Evolutionary conservation across 2,113 vertebrate genomes (phyloP).

Genomic region (Sturnira hondurensis): DNA sequence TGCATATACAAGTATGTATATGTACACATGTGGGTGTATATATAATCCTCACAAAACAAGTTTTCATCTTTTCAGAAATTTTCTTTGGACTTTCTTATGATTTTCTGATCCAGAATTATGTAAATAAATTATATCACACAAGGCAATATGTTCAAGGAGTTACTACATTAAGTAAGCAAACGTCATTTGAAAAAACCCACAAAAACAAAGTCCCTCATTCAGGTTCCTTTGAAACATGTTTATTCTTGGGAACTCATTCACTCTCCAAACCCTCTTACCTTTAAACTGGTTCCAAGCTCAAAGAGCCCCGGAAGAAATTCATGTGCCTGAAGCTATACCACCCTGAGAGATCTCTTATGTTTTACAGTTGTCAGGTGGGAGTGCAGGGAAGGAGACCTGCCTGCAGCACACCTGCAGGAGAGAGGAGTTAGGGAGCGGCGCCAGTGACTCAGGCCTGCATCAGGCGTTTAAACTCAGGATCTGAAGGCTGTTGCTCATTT

Average conservation of each 20-base stretch:
- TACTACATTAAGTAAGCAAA: conserved; percentile 68
- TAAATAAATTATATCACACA: conserved; percentile 68
- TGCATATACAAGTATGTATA: not conserved
- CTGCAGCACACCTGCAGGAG: conserved; percentile 15
- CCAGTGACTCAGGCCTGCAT: not conserved
- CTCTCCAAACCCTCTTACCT: conserved; percentile 66
- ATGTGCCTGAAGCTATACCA: conserved; percentile 70
- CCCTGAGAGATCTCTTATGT: conserved; percentile 50
- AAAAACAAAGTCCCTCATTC: conserved; percentile 65
- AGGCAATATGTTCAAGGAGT: conserved; percentile 63
- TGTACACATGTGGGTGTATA: not conserved
- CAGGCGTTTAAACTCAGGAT: conserved; percentile 5
- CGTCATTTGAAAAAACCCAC: not conserved
- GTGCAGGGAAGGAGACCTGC: not conserved
- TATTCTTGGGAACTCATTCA: conserved; percentile 67
- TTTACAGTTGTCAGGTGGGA: conserved; percentile 60
- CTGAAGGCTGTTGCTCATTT: conserved; percentile 10
- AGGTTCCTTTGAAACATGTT: conserved; percentile 68
- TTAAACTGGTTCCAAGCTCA: conserved; percentile 73
- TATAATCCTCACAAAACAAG: conserved; percentile 18
- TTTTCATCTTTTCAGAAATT: conserved; percentile 47
- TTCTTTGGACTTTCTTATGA: conserved; percentile 39
- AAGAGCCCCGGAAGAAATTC: conserved; percentile 66
- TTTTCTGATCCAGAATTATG: conserved; percentile 52
- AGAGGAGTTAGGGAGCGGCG: not conserved